These are phyloP conservation scores for Chaetodon trifascialis DNA, from an alignment of 2,113 vertebrate genomes.

Conservation along the genomic window DNA sequence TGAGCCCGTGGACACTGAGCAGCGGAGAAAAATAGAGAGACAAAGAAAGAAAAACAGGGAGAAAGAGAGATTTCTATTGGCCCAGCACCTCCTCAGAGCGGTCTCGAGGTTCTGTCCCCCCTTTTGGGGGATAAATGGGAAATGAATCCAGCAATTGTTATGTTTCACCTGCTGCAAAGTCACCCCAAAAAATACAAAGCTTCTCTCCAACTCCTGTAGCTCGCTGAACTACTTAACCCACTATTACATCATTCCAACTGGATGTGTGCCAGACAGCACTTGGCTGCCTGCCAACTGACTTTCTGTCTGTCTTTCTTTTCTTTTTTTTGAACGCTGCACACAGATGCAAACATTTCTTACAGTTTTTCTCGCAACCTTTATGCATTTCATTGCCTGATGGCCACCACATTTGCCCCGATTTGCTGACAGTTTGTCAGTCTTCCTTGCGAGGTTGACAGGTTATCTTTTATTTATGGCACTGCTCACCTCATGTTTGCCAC, in stretches of 20 bases:
- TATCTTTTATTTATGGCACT: constrained; percentile 67
- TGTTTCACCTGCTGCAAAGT: constrained; percentile 80
- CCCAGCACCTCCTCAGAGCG: constrained; percentile 2
- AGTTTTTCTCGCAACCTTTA: constrained; percentile 24
- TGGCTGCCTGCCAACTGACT: constrained; percentile 64
- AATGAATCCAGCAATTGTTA: constrained; percentile 73
- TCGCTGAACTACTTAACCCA: constrained; percentile 79
- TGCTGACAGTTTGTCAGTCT: constrained; percentile 55
- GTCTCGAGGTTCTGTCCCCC: constrained; percentile 10
- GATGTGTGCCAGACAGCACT: constrained; percentile 67
- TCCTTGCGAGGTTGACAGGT: constrained; percentile 51
- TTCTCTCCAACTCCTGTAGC: constrained; percentile 68
- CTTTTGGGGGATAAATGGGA: constrained; percentile 30
- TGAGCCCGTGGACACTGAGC: background rate
- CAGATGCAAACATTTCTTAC: constrained; percentile 32
- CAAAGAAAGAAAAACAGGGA: background rate
- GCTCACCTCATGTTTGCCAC: constrained; percentile 54
- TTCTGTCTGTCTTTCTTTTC: constrained; percentile 38
- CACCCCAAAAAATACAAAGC: constrained; percentile 41
- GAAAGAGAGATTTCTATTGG: constrained; percentile 9
- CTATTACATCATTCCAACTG: constrained; percentile 81
- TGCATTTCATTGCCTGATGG: constrained; percentile 1
- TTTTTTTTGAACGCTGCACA: background rate
- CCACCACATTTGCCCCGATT: constrained; percentile 10
- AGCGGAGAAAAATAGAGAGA: constrained; percentile 5